These are phyloP conservation scores for Falco peregrinus DNA, from an alignment of 2,797 vertebrate species.

Conservation along the genomic window DNA sequence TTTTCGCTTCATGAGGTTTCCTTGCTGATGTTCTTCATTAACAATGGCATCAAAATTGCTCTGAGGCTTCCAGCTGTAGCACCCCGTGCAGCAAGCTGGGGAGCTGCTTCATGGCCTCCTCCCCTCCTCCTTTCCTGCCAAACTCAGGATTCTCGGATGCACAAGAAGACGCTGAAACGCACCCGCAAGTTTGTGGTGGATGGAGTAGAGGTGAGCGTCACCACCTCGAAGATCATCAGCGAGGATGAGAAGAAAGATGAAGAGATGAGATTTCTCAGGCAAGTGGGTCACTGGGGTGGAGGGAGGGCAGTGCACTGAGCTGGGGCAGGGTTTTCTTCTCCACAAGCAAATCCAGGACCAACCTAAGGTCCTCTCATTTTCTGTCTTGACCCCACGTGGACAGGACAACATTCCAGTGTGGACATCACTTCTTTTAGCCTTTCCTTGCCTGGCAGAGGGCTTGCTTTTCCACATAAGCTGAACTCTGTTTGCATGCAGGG, in stretches of 20 bases:
- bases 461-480: not conserved
- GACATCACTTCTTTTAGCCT: not conserved
- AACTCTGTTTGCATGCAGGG: not conserved
- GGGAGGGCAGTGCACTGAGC: not conserved
- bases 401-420: not conserved
- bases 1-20: not conserved
- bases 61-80: not conserved
- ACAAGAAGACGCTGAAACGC: constrained; percentile 91
- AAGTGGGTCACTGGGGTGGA: constrained; percentile 15
- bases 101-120: not conserved
- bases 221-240: constrained; percentile 94
- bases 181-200: constrained; percentile 93
- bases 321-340: not conserved
- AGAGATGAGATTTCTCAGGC: constrained; percentile 97
- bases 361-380: not conserved
- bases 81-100: rapidly evolving
- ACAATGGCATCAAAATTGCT: rapidly evolving
- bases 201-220: constrained; percentile 94
- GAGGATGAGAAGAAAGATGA: constrained; percentile 98
- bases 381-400: not conserved
- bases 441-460: not conserved
- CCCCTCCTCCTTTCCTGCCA: not conserved
- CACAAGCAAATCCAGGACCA: rapidly evolving
- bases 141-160: constrained; percentile 80
- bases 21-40: not conserved